Evolutionary conservation across 2,113 vertebrate genomes (phyloP), one percentile per base, ranked within the genome.

Genomic region (Anguilla rostrata): DNA sequence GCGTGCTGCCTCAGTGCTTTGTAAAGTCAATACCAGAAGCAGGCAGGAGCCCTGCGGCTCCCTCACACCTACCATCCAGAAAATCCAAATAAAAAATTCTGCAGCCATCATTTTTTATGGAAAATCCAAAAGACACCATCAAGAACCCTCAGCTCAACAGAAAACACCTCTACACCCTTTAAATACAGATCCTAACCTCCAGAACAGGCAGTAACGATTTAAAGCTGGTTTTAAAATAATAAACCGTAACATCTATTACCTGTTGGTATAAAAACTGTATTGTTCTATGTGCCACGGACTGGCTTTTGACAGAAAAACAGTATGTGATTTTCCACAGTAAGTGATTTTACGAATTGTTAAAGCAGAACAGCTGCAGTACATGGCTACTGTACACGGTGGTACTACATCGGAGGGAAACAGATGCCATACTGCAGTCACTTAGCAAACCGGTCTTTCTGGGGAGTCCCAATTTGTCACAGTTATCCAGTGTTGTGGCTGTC

Each of bases 1-100:
- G 90, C 88, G 90, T 90, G 94, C 93, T 91, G 92, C 93, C 92
- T 92, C 89, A 46, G 88, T 92, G 90, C 91, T 93, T 95, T 92
- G 95, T 93, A 90, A 94, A 95, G 93, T 93, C 94, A 92, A 94
- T 95, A 92, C 95, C 94, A 95, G 93, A 93, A 90, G 86, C 89
- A 88, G 89, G 84, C 41, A 15, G 83, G 81, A 91, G 86, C 86
- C 26, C 86, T 85, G 83, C 71, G 9, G 0, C 66, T 12, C 71
- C 71, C 71, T 6, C n/a, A 29, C 7, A 1, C 60, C 60, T 20
- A 20, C 60, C 3, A 66, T 66, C 71, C 71, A n/a, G n/a, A 56
- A 88, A 91, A 88, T 86, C 86, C 88, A 92, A 92, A 93, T 85
- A 86, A 91, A 86, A 8, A 85, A 93, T 92, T 94, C 87, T 80